Conservation (phyloP, 2,888 invertebrate genomes). For the Mongoloraphidia duomilia region DNA sequence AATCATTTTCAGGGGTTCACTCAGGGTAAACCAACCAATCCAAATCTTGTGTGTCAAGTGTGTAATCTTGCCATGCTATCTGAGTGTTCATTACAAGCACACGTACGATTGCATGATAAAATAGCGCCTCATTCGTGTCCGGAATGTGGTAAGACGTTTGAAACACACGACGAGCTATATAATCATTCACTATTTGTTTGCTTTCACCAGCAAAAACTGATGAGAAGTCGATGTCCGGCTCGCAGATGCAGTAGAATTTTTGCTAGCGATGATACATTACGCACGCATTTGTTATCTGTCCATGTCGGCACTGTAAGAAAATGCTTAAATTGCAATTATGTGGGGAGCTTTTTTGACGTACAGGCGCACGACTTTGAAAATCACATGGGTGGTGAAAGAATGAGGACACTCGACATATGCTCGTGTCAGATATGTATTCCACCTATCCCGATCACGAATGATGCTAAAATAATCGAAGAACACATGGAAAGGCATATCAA, state of each 20-base stretch:
- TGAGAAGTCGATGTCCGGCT: conserved; percentile 24
- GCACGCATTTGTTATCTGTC: conserved; percentile 30
- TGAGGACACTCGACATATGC: too few relatives aligned
- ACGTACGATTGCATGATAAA: conserved; percentile 42
- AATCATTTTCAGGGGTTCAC: not conserved
- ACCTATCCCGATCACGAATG: too few relatives aligned
- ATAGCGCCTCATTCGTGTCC: conserved; percentile 45
- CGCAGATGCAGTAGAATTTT: conserved; percentile 30
- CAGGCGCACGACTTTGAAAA: too few relatives aligned
- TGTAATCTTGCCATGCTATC: conserved; percentile 30
- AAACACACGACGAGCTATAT: conserved; percentile 32
- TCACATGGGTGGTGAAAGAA: too few relatives aligned
- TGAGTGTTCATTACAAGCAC: conserved; percentile 36
- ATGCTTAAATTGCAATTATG: not conserved
- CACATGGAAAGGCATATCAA: too few relatives aligned
- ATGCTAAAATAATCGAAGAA: too few relatives aligned
- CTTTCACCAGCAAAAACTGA: conserved; percentile 29
- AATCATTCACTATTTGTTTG: conserved; percentile 36
- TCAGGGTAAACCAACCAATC: conserved; percentile 18
- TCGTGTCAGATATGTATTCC: too few relatives aligned
- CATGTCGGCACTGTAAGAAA: conserved; percentile 25
- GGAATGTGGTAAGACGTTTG: conserved; percentile 44
- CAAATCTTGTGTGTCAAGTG: conserved; percentile 19
- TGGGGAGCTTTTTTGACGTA: not conserved
- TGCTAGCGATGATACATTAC: conserved; percentile 32